phyloP scores from a whole-genome alignment of 2,888 invertebrate genomes.

The Coelopa pilipes region DNA sequence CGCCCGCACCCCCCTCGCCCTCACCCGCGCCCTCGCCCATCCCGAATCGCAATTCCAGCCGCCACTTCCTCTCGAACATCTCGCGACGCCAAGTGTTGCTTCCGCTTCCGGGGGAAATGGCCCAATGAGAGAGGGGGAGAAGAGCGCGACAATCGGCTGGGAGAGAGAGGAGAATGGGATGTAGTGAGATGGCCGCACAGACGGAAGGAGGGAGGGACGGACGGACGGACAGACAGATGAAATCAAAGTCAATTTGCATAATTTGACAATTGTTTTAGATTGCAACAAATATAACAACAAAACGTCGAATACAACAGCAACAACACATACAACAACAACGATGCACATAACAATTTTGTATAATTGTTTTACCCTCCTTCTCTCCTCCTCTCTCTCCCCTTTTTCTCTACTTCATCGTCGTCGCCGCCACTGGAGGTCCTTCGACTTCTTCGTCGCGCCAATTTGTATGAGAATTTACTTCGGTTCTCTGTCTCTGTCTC shows the following conservation, averaged over 20 bases:
- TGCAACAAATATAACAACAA: conserved; percentile 51
- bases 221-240: not conserved
- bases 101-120: conserved; percentile 10
- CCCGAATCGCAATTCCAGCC: not conserved
- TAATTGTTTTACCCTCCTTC: conserved; percentile 14
- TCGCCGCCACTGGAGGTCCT: not conserved
- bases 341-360: conserved; percentile 12
- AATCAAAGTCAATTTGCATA: conserved; percentile 57
- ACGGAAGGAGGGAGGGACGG: not conserved
- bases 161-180: not conserved
- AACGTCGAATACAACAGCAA: not conserved
- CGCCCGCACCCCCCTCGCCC: conserved; percentile 40
- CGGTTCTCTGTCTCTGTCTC: not conserved
- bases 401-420: not conserved
- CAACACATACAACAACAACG: not conserved
- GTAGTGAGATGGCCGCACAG: not conserved
- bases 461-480: conserved; percentile 12
- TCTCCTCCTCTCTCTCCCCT: not conserved
- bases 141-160: not conserved
- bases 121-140: not conserved
- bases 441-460: not conserved
- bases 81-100: conserved; percentile 5
- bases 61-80: not conserved
- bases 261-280: conserved; percentile 64
- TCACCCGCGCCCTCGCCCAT: not conserved